These are phyloP conservation scores for Rhagologus leucostigma DNA, from an alignment of 2,113 vertebrate species.

Conservation along the genomic window DNA sequence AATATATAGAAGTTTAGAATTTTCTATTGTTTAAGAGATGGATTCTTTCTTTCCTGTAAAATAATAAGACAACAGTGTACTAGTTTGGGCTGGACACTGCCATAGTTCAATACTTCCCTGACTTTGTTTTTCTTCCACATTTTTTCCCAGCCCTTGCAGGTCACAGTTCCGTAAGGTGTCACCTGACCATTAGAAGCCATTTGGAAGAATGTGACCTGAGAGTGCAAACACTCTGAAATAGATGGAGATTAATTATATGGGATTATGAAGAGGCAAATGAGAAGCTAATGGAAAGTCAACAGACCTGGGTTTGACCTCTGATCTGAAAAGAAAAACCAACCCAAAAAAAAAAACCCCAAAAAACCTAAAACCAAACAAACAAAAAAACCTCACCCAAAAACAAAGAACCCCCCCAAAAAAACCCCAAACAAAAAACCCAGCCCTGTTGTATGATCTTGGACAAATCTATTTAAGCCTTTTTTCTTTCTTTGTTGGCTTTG, in stretches of 20 bases:
- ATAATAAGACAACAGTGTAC: accelerated
- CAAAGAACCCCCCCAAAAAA: background rate
- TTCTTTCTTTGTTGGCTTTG: background rate
- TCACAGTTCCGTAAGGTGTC: background rate
- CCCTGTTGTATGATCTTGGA: background rate
- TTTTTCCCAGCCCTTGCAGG: background rate
- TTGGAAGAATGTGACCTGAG: background rate
- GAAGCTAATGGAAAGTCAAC: background rate
- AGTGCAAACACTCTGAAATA: background rate
- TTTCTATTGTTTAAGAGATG: background rate
- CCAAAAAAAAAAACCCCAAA: too few relatives aligned
- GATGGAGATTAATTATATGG: background rate
- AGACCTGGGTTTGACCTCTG: background rate
- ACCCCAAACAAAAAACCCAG: accelerated
- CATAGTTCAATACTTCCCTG: background rate
- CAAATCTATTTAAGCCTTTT: background rate
- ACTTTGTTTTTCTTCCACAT: background rate
- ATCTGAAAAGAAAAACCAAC: background rate
- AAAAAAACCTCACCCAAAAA: too few relatives aligned
- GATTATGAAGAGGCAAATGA: background rate
- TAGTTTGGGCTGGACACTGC: background rate
- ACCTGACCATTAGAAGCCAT: background rate
- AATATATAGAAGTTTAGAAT: background rate
- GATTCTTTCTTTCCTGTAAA: background rate
- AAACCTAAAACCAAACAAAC: background rate